These are phyloP conservation scores for Xestia sexstrigata DNA, from an alignment of 2,888 invertebrate genomes.

Conservation along the genomic window DNA sequence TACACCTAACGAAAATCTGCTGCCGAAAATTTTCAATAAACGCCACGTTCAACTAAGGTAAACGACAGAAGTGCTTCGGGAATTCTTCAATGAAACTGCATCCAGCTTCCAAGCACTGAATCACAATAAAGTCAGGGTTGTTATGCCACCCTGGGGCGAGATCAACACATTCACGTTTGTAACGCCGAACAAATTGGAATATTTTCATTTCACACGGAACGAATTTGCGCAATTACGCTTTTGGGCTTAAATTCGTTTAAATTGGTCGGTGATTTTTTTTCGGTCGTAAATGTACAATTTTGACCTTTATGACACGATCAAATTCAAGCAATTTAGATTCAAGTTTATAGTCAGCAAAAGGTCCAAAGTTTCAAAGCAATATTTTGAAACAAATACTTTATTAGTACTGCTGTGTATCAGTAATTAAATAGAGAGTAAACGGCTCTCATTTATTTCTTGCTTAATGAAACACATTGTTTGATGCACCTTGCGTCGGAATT, in stretches of 20 bases:
- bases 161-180: constrained; percentile 61
- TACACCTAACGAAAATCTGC: constrained; percentile 14
- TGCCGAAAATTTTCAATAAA: constrained; percentile 52
- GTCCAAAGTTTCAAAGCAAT: constrained; percentile 21
- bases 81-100: constrained; percentile 60
- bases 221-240: constrained; percentile 58
- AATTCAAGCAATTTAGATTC: not conserved
- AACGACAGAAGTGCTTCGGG: constrained; percentile 47
- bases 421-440: constrained; percentile 46
- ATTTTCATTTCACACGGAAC: constrained; percentile 54
- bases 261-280: constrained; percentile 8
- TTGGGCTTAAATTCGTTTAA: constrained; percentile 40
- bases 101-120: constrained; percentile 54
- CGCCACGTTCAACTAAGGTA: constrained; percentile 27
- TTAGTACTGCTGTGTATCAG: constrained; percentile 26
- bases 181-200: constrained; percentile 65
- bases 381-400: constrained; percentile 16
- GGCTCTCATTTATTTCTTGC: constrained; percentile 31
- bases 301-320: constrained; percentile 15
- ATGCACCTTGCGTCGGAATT: constrained; percentile 38
- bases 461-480: constrained; percentile 61
- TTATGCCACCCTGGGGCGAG: constrained; percentile 60
- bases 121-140: constrained; percentile 67
- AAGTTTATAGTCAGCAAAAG: not conserved
- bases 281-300: constrained; percentile 12